phyloP scores from a whole-genome alignment of 2,113 vertebrate species.

The Aptenodytes forsteri region DNA sequence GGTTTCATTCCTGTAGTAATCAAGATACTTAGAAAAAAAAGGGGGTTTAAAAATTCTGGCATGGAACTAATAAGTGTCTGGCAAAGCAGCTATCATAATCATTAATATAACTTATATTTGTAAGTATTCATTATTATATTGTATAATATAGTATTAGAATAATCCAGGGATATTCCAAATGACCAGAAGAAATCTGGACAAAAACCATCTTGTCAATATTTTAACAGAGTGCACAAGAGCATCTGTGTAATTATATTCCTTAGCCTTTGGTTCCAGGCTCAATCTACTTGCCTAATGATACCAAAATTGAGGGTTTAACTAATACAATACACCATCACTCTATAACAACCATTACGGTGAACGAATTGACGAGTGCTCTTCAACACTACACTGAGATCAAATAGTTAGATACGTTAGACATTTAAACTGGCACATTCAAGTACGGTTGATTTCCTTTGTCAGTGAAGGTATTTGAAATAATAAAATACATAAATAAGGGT shows the following conservation, averaged over 20 bases:
- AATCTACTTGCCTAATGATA: neutral
- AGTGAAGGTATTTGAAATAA: neutral
- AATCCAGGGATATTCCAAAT: neutral
- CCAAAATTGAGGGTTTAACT: neutral
- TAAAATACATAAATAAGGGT: neutral
- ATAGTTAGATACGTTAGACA: fast-evolving
- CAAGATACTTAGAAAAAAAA: neutral
- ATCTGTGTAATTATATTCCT: neutral
- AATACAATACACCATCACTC: neutral
- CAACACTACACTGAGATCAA: neutral
- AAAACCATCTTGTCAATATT: neutral
- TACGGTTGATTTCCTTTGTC: neutral
- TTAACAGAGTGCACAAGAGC: neutral
- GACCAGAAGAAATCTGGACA: neutral
- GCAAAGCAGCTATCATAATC: neutral
- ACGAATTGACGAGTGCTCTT: neutral
- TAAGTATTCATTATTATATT: neutral
- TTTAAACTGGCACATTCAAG: neutral
- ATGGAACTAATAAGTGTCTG: neutral
- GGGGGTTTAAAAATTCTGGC: neutral
- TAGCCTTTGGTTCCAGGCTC: neutral
- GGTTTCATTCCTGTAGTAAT: neutral
- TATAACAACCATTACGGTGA: neutral
- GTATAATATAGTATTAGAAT: neutral
- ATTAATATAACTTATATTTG: neutral